Base-by-base conservation (phyloP, 2,113 vertebrate genomes). In the Hippolais icterina region DNA sequence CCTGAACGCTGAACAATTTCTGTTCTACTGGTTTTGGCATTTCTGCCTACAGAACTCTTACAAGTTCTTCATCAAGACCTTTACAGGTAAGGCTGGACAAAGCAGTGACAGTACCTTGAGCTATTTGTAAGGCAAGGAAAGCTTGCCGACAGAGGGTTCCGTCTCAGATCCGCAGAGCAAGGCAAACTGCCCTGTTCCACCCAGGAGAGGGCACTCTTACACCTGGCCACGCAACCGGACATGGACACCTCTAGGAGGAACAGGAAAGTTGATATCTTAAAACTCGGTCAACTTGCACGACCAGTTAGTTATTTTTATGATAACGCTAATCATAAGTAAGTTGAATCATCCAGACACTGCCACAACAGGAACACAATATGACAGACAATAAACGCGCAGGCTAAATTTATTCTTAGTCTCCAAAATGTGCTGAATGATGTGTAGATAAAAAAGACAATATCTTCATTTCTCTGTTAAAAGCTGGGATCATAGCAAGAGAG, bases 121-220 rank as follows among this genome's bases (percentile, higher is more conserved):
- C 46, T 49, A 5, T 35, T 13, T 4, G 57, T 2, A 20, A 39
- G 49, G 56, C 61, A 6, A 42, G 29, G 13, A 11, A 41, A 37
- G 17, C 52, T 65, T n/a, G 16, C 53, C 28, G 8, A 12, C 7
- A 22, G 70, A 21, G 17, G 46, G 15, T 82, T 28, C n/a, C 7
- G 18, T 12, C 33, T 69, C 33, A 3, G 37, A 39, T 39, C 37
- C 37, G 10, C 3, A 4, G 24, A 78, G 22, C 54, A 16, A 77
- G 50, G 27, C 74, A 10, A 33, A 39, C 23, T 28, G 49, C 52
- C 7, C 41, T 15, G 35, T 79, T 83, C 31, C 70, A 49, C 90
- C 91, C 96, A 87, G 96, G 83, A 97, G 97, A 97, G 94, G 97
- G 95, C 95, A 77, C 82, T 91, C 60, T 82, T 53, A 80, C 47